Conservation (phyloP, 92 coral and sea anemone genomes). For the Zoanthus sansibaricus region DNA sequence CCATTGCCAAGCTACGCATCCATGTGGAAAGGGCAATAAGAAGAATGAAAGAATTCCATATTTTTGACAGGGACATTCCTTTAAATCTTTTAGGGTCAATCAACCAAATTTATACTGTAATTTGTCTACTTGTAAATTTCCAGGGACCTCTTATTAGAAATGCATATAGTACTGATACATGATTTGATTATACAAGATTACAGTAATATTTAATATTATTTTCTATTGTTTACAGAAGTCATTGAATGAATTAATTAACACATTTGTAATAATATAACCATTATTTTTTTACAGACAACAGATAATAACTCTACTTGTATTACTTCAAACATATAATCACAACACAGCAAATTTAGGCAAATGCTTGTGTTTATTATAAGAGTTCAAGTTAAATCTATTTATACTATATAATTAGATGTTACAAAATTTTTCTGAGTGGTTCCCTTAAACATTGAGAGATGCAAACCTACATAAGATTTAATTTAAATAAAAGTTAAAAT, state of each 20-base stretch:
- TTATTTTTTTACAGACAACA: conserved; percentile 14
- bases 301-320: conserved; percentile 11
- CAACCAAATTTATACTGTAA: conserved; percentile 63
- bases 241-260: conserved; percentile 20
- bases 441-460: conserved; percentile 15
- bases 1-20: conserved; percentile 56
- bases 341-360: conserved; percentile 9
- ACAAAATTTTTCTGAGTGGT: conserved; percentile 7
- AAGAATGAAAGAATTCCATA: conserved; percentile 57
- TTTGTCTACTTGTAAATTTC: conserved; percentile 56
- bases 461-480: conserved; percentile 5
- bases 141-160: conserved; percentile 40
- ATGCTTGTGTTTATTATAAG: conserved; percentile 13
- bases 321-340: conserved; percentile 20
- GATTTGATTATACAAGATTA: background rate
- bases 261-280: conserved; percentile 7
- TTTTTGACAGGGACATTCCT: conserved; percentile 49
- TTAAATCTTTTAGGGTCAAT: conserved; percentile 51
- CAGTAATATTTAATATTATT: too few relatives aligned
- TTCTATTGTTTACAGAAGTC: conserved; percentile 12
- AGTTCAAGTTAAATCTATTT: conserved; percentile 10
- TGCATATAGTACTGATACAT: background rate
- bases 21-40: conserved; percentile 48
- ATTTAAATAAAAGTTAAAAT: conserved; percentile 53
- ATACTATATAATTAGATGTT: background rate